These are phyloP conservation scores for Sinonovacula constricta DNA, from an alignment of 1,140 invertebrate species.

Conservation along the genomic window DNA sequence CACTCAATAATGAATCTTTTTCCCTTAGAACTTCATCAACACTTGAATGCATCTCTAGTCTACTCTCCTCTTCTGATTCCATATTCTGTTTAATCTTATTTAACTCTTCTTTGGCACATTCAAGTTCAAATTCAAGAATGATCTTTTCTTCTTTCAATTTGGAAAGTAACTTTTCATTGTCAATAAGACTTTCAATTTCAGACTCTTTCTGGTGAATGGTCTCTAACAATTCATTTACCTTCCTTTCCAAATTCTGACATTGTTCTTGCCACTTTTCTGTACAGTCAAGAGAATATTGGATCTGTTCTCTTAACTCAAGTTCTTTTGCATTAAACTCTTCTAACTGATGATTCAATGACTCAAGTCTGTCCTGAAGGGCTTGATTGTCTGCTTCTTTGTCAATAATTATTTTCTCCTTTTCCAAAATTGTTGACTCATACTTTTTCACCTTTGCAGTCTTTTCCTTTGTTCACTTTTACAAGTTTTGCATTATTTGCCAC, in stretches of 20 bases:
- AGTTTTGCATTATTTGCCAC: slow-evolving; percentile 24
- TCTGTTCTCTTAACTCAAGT: slow-evolving; percentile 13
- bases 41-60: slow-evolving; percentile 18
- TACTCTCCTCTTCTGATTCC: slow-evolving; percentile 19
- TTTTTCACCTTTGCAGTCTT: slow-evolving; percentile 50
- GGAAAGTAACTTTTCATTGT: slow-evolving; percentile 29
- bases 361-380: slow-evolving; percentile 18
- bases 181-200: slow-evolving; percentile 23
- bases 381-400: slow-evolving; percentile 29
- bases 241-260: slow-evolving; percentile 3
- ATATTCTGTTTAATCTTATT: slow-evolving; percentile 25
- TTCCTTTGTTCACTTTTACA: slow-evolving; percentile 44
- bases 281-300: neutral
- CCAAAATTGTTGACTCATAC: slow-evolving; percentile 32
- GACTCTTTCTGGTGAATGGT: slow-evolving; percentile 14
- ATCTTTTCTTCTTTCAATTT: slow-evolving; percentile 45
- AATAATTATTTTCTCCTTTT: slow-evolving; percentile 21
- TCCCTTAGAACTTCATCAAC: slow-evolving; percentile 28
- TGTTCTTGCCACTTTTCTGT: slow-evolving; percentile 19
- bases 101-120: slow-evolving; percentile 45
- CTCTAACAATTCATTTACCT: slow-evolving; percentile 25
- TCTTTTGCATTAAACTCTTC: slow-evolving; percentile 14
- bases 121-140: slow-evolving; percentile 48
- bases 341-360: slow-evolving; percentile 12
- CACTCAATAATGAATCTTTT: slow-evolving; percentile 1